Conservation (phyloP, 2,797 vertebrate species). For the Podarcis siculus region DNA sequence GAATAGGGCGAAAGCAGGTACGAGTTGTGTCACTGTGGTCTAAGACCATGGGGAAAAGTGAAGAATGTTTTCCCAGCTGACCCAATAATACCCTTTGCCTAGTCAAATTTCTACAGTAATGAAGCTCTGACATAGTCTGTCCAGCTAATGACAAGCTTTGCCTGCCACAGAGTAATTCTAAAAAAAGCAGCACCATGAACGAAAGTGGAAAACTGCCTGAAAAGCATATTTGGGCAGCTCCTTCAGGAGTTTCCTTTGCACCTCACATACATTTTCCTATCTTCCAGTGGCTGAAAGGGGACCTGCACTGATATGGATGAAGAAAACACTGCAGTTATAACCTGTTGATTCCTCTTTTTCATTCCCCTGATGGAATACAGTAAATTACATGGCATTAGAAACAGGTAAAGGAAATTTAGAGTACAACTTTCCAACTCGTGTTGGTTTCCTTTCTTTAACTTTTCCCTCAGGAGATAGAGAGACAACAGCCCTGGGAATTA, state of each 20-base stretch:
- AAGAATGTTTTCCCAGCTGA: neutral
- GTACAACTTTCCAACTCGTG: neutral
- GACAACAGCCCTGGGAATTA: neutral
- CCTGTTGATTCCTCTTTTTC: neutral
- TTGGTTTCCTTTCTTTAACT: neutral
- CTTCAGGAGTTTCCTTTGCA: neutral
- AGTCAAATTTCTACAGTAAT: neutral
- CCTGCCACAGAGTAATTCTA: neutral
- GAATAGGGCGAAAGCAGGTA: too few relatives aligned
- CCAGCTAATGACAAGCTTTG: slow-evolving; percentile 22
- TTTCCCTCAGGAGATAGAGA: neutral
- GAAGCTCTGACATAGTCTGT: neutral
- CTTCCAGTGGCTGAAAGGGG: neutral
- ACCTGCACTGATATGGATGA: rapidly evolving
- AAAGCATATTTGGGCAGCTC: neutral
- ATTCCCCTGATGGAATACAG: neutral
- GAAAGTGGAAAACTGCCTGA: slow-evolving; percentile 7
- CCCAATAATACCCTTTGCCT: neutral
- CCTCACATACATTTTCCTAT: neutral
- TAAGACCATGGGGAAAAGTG: neutral
- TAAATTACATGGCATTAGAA: neutral
- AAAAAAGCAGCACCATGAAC: neutral
- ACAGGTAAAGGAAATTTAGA: neutral
- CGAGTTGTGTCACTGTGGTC: neutral
- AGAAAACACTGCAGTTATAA: slow-evolving; percentile 12